Conservation (phyloP, 2,113 vertebrate genomes). For the Tapirus terrestris region DNA sequence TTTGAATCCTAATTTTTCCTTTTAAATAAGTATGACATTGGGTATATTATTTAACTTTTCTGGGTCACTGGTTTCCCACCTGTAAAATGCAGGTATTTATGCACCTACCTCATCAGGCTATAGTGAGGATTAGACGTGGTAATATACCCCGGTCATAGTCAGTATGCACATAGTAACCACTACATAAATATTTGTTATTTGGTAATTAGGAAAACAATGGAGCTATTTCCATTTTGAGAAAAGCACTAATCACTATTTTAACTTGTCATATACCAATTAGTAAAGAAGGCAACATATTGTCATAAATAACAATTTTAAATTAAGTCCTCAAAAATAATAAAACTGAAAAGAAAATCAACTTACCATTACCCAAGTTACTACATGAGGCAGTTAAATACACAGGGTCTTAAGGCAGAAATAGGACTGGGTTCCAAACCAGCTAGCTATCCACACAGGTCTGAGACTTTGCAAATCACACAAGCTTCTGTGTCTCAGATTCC, state of each 20-base stretch:
- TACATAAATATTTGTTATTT: slow-evolving; percentile 24
- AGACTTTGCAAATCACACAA: background rate
- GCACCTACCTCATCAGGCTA: background rate
- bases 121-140: background rate
- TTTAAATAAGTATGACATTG: background rate
- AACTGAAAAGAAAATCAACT: slow-evolving; percentile 32
- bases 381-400: background rate
- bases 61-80: background rate
- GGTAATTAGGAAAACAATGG: slow-evolving; percentile 19
- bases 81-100: background rate
- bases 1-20: slow-evolving; percentile 28
- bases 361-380: background rate
- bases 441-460: background rate
- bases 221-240: background rate
- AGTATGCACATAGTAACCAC: background rate
- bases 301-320: background rate
- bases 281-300: background rate
- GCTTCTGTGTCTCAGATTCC: background rate
- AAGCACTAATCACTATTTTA: slow-evolving; percentile 21
- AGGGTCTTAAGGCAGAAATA: background rate
- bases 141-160: background rate
- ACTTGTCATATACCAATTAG: slow-evolving; percentile 47
- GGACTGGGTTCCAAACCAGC: background rate
- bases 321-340: background rate
- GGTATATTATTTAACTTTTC: background rate